Evolutionary conservation across 2,797 vertebrate species (phyloP).

Genomic region (Paratrypauchen microcephalus): DNA sequence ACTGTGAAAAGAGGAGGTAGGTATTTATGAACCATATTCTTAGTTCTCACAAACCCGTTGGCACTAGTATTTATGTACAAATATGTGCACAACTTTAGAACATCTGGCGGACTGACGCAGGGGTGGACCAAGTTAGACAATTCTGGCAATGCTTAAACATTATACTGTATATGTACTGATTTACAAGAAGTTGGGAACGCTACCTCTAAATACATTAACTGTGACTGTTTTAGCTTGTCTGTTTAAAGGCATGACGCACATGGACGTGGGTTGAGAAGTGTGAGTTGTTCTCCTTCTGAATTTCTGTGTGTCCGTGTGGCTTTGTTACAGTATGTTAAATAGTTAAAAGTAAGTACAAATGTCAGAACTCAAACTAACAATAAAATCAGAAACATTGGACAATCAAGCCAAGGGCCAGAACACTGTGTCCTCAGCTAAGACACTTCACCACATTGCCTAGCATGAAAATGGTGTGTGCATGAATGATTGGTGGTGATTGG

Average conservation of each 20-base stretch:
- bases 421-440: neutral
- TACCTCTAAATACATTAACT: too few species aligned
- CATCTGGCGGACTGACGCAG: too few species aligned
- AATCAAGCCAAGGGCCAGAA: conserved; percentile 6
- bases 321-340: neutral
- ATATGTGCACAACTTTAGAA: too few species aligned
- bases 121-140: too few species aligned
- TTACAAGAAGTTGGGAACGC: too few species aligned
- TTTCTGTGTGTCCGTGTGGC: neutral
- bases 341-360: neutral
- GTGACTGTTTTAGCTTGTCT: neutral
- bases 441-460: too few species aligned
- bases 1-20: too few species aligned
- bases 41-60: too few species aligned
- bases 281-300: neutral
- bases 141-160: too few species aligned
- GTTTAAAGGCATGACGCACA: neutral
- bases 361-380: neutral
- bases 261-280: neutral
- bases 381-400: neutral
- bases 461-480: neutral
- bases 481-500: neutral
- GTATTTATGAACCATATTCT: too few species aligned
- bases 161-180: too few species aligned
- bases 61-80: too few species aligned